Percentiles rank a stretch among this genome's conserved stretches.
phyloP scores from a whole-genome alignment of 1,140 invertebrate species.

The Trissolcus basalis region DNA sequence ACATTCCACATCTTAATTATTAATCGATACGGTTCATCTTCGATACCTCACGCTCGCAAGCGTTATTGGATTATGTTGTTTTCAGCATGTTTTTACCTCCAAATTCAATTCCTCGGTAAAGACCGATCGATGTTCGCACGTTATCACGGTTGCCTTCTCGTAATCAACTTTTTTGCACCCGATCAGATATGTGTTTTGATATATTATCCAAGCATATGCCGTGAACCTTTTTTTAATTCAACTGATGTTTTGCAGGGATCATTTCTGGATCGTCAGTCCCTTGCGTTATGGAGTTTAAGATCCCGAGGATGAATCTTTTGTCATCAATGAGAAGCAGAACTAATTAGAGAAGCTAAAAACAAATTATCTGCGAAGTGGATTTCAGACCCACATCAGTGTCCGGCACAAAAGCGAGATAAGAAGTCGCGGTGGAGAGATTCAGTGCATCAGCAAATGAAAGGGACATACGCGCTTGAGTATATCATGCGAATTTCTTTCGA shows the following conservation, averaged over 20 bases:
- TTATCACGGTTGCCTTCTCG: constrained; percentile 12
- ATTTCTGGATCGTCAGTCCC: no score
- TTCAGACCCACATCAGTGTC: constrained; percentile 13
- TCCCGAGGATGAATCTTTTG: not conserved
- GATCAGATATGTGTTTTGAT: not conserved
- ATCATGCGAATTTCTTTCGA: constrained; percentile 61
- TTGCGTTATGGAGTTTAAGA: no score
- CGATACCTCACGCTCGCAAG: not conserved
- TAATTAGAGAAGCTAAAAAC: constrained; percentile 4
- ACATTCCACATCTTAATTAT: constrained; percentile 30
- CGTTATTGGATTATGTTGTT: constrained; percentile 26
- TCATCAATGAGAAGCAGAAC: no score
- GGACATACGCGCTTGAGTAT: constrained; percentile 26
- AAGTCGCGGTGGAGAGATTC: constrained; percentile 21
- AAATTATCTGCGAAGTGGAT: constrained; percentile 7
- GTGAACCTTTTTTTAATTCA: no score
- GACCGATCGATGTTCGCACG: constrained; percentile 21
- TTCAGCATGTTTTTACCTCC: constrained; percentile 6
- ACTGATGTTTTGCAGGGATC: no score
- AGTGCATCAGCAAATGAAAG: constrained; percentile 38
- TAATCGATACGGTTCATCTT: constrained; percentile 14
- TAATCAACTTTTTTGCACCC: not conserved
- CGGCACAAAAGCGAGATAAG: constrained; percentile 19
- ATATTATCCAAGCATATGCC: no score
- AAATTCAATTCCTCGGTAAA: constrained; percentile 16